Base-by-base conservation (phyloP, 2,888 invertebrate genomes). In the Gari tellinella region DNA sequence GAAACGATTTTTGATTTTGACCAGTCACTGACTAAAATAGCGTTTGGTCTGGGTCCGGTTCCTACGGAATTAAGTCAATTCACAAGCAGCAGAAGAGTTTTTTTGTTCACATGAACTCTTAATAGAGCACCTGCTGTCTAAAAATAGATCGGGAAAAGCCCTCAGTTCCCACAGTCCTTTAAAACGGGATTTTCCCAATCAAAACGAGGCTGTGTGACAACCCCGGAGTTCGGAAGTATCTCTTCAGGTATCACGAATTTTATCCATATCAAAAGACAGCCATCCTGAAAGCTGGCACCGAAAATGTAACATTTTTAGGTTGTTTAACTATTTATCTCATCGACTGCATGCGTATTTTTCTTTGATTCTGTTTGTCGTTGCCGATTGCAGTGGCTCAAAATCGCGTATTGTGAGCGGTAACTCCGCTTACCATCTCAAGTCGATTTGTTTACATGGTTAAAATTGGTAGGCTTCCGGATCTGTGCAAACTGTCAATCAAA, bases 131-230 rank as follows among this genome's bases (percentile, higher is more conserved):
- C n/a, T n/a, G 14, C 5, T n/a, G 31, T 60, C 38, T 60, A 60
- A 48, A 58, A 46, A 25, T 51, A 51, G 61, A 37, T n/a, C 21
- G 25, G 3, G n/a, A 43, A 56, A 25, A 53, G 49, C 37, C 61
- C 51, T 51, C 21, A 51, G 40, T 61, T 51, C 40, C 49, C 53
- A 51, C 41, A 61, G 51, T 49, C 51, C 61, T 51, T 48, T 10
- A 51, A 45, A 57, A 41, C 53, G 58, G 77, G 77, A 66, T 57
- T 72, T 69, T 57, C 72, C 65, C 38, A 48, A 21, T 56, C 57
- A 68, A 72, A 82, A 73, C 77, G 82, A 82, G 82, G 80, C 77
- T 64, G 46, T 17, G 46, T 66, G 58, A 41, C 64, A 64, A 26
- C n/a, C 38, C 65, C 40, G 57, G 45, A 57, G 57, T 46, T 60